These are phyloP conservation scores for Aldrovandia affinis DNA, from an alignment of 2,797 vertebrate genomes.

Conservation along the genomic window DNA sequence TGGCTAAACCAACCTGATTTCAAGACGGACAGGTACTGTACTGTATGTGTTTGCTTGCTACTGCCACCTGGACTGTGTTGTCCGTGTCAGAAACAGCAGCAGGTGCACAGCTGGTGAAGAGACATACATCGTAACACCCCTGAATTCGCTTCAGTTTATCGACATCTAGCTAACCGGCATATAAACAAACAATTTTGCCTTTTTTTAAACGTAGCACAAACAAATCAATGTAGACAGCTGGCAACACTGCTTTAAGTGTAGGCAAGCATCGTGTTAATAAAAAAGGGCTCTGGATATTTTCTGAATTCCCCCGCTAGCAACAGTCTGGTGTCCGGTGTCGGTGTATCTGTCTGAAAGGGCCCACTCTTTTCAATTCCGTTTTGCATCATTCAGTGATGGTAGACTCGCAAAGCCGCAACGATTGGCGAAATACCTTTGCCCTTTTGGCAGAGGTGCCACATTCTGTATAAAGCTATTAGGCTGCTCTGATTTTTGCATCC, in stretches of 20 bases:
- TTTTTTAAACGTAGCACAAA: background rate
- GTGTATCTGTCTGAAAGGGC: conserved; percentile 15
- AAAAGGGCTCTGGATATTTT: background rate
- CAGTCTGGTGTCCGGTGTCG: background rate
- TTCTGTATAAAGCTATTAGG: background rate
- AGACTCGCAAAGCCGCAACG: background rate
- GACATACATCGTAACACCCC: background rate
- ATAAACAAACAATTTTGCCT: background rate
- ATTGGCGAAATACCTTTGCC: background rate
- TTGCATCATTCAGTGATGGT: conserved; percentile 8
- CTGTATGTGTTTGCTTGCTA: background rate
- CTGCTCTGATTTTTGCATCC: background rate
- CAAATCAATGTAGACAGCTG: background rate
- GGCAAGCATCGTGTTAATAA: background rate
- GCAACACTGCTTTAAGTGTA: background rate
- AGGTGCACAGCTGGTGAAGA: conserved; percentile 12
- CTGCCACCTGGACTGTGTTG: background rate
- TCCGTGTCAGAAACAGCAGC: background rate
- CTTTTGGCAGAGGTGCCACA: background rate
- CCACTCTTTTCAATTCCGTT: conserved; percentile 8
- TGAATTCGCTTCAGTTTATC: background rate
- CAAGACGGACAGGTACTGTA: background rate
- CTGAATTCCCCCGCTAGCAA: no score
- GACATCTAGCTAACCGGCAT: background rate
- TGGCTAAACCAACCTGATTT: background rate